Evolutionary conservation across 2,888 invertebrate genomes (phyloP), one percentile per base, ranked within the genome.

Genomic region (Leptura quadrifasciata): DNA sequence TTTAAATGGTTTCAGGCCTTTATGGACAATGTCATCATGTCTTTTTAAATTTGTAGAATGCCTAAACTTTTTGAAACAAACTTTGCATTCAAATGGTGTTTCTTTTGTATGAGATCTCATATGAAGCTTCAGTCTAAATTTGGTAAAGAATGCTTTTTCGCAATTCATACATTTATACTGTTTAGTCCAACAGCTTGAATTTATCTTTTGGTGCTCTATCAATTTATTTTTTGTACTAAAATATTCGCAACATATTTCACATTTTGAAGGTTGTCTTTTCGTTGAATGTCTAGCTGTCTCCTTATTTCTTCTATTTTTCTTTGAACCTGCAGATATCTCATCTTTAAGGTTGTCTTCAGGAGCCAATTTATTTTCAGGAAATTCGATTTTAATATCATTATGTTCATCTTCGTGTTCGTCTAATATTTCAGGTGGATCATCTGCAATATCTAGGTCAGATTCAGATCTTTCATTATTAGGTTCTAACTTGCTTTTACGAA

Each of bases 1-100:
- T 76, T 79, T 81, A 65, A 82, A 84, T 27, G 83, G 81, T 72
- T 84, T 84, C 6, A 82, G 21, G 17, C 82, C 82, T 61, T 80
- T 78, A 64, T 84, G 84, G 31, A 80, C 75, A 57, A 78, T 77
- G 58, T 76, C 76, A 27, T 73, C 76, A 71, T 80, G 80, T 63
- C 80, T 75, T 72, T 74, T 77, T 35, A 79, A 60, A 75, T 79
- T 80, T 12, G 76, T 67, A 10, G 75, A 61, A 69, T 77, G 75
- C 15, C 72, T 71, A 70, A 80, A 80, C 55, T 76, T 79, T 67
- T 79, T 80, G 6, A 55, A 60, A 64, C 80, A 80, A 15, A 77
- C 67, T 72, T 79, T 79, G 74, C 80, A 80, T 68, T 79, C 75
- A 70, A 79, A 74, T 20, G 76, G 76, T 27, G 65, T 61, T 18